Evolutionary conservation across 2,797 vertebrate genomes (phyloP).

Genomic region (Macroramphosus scolopax): DNA sequence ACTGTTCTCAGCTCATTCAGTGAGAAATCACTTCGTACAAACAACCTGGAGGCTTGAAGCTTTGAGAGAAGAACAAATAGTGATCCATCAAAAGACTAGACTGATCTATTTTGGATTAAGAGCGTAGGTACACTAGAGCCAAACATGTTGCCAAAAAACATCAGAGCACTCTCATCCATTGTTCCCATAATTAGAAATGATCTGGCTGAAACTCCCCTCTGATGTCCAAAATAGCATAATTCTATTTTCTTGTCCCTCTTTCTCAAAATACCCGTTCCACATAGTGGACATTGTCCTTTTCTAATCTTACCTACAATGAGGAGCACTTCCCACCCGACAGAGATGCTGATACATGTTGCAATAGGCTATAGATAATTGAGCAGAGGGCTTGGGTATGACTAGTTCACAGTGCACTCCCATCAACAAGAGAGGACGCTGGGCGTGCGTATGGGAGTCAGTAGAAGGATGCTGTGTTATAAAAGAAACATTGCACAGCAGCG

Average conservation of each 20-base stretch:
- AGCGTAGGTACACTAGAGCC: constrained; percentile 32
- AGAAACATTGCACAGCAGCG: too few species aligned
- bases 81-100: constrained; percentile 35
- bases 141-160: constrained; percentile 14
- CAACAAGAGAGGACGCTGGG: neutral
- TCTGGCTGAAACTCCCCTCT: constrained; percentile 17
- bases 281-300: too few species aligned
- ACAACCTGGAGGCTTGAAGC: constrained; percentile 15
- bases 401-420: constrained; percentile 24
- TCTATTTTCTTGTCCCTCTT: too few species aligned
- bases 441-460: too few species aligned
- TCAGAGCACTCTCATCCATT: constrained; percentile 5
- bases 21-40: constrained; percentile 20
- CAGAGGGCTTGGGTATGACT: constrained; percentile 2
- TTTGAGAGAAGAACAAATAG: constrained; percentile 35
- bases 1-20: constrained; percentile 25
- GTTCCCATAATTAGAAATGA: constrained; percentile 47
- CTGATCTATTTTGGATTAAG: constrained; percentile 54
- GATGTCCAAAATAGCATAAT: constrained; percentile 32
- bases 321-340: constrained; percentile 31
- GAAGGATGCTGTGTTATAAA: too few species aligned
- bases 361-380: constrained; percentile 36
- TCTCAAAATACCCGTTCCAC: too few species aligned
- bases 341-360: constrained; percentile 21
- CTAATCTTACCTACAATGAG: neutral